Conservation (phyloP, 2,888 invertebrate species). For the Xestia sexstrigata region DNA sequence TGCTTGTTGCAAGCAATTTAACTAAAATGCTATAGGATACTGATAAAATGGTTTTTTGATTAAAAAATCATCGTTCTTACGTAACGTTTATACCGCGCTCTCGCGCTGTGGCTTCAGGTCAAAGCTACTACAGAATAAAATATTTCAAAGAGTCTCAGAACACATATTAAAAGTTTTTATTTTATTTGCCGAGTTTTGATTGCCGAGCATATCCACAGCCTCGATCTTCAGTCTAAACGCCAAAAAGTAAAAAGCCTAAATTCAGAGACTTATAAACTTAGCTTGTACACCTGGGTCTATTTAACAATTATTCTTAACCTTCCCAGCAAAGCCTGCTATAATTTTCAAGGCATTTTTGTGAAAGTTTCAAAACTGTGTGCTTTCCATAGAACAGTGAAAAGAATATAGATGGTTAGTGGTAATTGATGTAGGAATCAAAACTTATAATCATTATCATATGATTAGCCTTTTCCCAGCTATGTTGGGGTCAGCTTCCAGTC, state of each 20-base stretch:
- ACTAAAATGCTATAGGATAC: too few relatives aligned
- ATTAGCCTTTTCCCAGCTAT: too few relatives aligned
- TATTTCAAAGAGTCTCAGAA: constrained; percentile 7
- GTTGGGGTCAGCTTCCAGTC: too few relatives aligned
- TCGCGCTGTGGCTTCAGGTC: too few relatives aligned
- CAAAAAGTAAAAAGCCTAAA: constrained; percentile 9
- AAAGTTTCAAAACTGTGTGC: constrained; percentile 31
- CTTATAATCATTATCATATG: too few relatives aligned
- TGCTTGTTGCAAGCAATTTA: too few relatives aligned
- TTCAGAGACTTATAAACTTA: constrained; percentile 10
- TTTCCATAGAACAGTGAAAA: neutral
- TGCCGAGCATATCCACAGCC: neutral
- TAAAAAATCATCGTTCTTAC: too few relatives aligned
- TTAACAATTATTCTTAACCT: constrained; percentile 26
- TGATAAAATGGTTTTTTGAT: too few relatives aligned
- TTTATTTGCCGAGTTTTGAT: too few relatives aligned
- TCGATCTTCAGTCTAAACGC: neutral
- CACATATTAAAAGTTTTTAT: constrained; percentile 19
- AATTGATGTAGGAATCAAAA: neutral
- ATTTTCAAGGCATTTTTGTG: constrained; percentile 42
- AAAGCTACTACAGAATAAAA: neutral
- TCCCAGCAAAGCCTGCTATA: constrained; percentile 14
- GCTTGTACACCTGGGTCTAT: constrained; percentile 31
- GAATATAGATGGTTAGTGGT: neutral
- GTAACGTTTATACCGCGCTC: too few relatives aligned